Conservation (phyloP, 1,140 invertebrate genomes). For the Papilio dardanus region DNA sequence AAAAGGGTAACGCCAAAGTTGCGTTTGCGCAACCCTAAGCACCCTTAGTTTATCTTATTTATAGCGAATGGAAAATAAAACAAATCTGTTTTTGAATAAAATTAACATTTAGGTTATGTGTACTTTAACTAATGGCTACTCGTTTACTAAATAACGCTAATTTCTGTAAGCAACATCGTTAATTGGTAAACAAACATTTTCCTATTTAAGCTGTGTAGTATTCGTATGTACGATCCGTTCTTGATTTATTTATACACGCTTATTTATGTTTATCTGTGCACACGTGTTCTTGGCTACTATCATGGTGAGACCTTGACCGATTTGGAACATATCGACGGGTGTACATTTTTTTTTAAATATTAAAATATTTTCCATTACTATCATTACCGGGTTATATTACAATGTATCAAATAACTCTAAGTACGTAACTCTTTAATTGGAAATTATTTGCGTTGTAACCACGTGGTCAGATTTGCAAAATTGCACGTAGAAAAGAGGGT, state of each 20-base stretch:
- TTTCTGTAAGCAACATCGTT: neutral
- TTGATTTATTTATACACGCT: slow-evolving; percentile 27
- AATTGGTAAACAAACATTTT: slow-evolving; percentile 4
- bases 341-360: slow-evolving; percentile 4
- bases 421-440: neutral
- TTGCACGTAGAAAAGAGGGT: neutral
- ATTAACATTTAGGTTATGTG: neutral
- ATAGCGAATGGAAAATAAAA: too few relatives aligned
- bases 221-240: neutral
- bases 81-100: neutral
- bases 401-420: neutral
- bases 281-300: slow-evolving; percentile 35
- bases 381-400: neutral
- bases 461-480: neutral
- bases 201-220: slow-evolving; percentile 14
- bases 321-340: slow-evolving; percentile 24
- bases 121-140: neutral
- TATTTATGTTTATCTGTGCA: slow-evolving; percentile 34
- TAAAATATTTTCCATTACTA: neutral
- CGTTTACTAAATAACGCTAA: slow-evolving; percentile 14
- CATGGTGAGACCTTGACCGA: slow-evolving; percentile 29
- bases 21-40: too few relatives aligned
- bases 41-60: too few relatives aligned
- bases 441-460: neutral
- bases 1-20: too few relatives aligned